A percentile compares a stretch with the other conserved stretches of the same genome.
These are phyloP conservation scores for Diacarnus erythraeanus DNA, from an alignment of 37 sponge, comb jelly and placozoan genomes.

Conservation along the genomic window DNA sequence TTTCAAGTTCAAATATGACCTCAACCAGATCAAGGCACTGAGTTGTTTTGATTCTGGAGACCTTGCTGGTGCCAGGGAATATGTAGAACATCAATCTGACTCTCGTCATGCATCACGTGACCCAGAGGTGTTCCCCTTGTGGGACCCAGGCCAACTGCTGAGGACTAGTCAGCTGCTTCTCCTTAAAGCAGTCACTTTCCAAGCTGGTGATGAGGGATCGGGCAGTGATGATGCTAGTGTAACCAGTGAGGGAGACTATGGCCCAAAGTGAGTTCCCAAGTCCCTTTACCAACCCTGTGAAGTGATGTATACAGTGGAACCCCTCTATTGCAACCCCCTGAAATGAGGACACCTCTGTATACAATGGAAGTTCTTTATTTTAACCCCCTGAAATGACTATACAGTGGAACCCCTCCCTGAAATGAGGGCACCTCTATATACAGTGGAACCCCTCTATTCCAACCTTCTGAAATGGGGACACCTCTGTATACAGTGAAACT, in stretches of 20 bases:
- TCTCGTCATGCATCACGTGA: conserved; percentile 48
- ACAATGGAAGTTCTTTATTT: no score
- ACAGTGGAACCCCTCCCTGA: no score
- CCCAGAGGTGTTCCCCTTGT: conserved; percentile 80
- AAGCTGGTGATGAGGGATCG: conserved; percentile 50
- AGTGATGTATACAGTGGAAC: no score
- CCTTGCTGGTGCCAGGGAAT: conserved; percentile 27
- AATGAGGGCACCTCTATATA: no score
- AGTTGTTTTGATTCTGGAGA: conserved; percentile 54
- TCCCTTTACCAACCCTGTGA: no score
- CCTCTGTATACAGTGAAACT: no score
- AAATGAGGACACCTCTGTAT: no score
- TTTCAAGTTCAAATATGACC: conserved; percentile 52
- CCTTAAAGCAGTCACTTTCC: conserved; percentile 60
- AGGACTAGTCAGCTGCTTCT: conserved; percentile 66
- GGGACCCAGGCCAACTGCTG: conserved; percentile 84
- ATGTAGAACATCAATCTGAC: conserved; percentile 40
- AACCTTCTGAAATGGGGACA: no score
- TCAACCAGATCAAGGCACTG: conserved; percentile 70
- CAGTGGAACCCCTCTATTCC: no score
- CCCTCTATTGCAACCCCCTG: no score
- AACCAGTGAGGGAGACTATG: conserved; percentile 52
- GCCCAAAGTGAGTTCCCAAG: conserved; percentile 49
- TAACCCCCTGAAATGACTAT: no score
- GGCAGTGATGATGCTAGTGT: conserved; percentile 74